These are phyloP conservation scores for Calameuta idolon DNA, from an alignment of 2,888 invertebrate genomes.

Conservation along the genomic window DNA sequence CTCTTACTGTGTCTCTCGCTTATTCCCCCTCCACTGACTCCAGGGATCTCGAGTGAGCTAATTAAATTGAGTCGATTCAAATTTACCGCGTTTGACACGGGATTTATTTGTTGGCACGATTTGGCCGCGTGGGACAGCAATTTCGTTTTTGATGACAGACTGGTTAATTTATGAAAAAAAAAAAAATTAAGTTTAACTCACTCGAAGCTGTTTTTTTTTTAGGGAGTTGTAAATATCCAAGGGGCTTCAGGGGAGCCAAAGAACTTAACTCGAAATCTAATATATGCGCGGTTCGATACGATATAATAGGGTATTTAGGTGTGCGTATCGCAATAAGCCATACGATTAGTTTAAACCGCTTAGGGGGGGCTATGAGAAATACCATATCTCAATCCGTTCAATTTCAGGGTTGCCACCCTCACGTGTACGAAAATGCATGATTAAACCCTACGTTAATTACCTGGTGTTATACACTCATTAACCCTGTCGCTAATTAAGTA, in stretches of 20 bases:
- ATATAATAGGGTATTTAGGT: background rate
- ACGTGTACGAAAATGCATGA: background rate
- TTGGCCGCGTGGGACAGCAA: background rate
- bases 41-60: background rate
- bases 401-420: background rate
- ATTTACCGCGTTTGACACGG: background rate
- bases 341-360: background rate
- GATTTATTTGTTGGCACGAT: background rate
- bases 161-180: background rate
- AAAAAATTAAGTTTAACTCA: no score
- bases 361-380: background rate
- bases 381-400: background rate
- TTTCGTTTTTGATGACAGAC: no score
- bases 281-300: background rate
- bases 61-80: background rate
- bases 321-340: background rate
- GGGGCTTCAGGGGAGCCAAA: background rate
- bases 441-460: background rate
- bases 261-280: background rate
- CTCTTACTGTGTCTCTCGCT: background rate
- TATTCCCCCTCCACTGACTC: background rate
- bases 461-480: background rate
- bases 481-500: background rate
- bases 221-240: background rate
- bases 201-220: background rate